These are phyloP conservation scores for Chrysodeixis includens DNA, from an alignment of 2,888 invertebrate species.

Conservation along the genomic window DNA sequence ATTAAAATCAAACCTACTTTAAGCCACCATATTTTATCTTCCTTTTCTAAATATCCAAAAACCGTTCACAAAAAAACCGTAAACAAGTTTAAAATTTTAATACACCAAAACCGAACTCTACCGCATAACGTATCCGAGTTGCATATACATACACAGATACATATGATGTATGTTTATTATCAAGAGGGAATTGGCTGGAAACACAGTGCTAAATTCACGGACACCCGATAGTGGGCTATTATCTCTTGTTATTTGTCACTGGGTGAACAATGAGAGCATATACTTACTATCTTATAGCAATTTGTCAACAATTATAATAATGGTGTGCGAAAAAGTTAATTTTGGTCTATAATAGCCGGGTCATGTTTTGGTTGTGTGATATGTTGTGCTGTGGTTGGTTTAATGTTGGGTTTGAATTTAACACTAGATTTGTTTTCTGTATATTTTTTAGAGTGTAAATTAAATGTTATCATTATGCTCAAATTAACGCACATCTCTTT, in stretches of 20 bases:
- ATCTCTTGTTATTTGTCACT: slow-evolving; percentile 88
- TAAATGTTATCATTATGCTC: too few species aligned
- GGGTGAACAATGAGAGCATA: slow-evolving; percentile 83
- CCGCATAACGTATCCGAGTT: slow-evolving; percentile 30
- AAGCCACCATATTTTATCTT: too few species aligned
- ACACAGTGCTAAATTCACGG: slow-evolving; percentile 84
- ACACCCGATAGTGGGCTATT: slow-evolving; percentile 88
- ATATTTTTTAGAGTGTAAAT: too few species aligned
- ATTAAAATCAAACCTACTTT: too few species aligned
- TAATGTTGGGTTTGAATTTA: not conserved
- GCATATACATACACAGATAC: slow-evolving; percentile 37
- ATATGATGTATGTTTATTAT: slow-evolving; percentile 83
- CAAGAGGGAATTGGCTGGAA: slow-evolving; percentile 85
- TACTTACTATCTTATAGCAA: slow-evolving; percentile 79
- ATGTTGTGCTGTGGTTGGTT: not conserved
- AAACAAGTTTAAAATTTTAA: not conserved
- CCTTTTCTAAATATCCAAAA: too few species aligned
- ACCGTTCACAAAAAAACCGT: too few species aligned
- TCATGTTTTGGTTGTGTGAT: slow-evolving; percentile 26
- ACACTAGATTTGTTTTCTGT: not conserved
- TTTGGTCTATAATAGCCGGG: slow-evolving; percentile 48
- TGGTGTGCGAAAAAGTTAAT: slow-evolving; percentile 65
- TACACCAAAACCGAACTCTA: slow-evolving; percentile 21
- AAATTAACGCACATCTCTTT: too few species aligned
- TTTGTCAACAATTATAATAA: slow-evolving; percentile 81